phyloP scores from a whole-genome alignment of 2,797 vertebrate species.

The Crenichthys baileyi region DNA sequence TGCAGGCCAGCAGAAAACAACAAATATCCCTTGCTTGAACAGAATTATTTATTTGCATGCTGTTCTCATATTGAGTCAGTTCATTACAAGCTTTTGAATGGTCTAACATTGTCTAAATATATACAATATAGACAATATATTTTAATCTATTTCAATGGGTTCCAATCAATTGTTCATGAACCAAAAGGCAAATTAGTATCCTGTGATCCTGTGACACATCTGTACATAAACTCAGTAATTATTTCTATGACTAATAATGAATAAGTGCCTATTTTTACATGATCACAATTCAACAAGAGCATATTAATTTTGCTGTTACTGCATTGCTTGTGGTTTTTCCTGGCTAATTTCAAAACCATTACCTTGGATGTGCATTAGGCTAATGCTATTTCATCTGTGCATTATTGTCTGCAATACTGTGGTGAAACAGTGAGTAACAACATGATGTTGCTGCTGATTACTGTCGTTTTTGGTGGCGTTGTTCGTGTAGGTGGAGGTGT shows the following conservation, averaged over 20 bases:
- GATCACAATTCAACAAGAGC: slow-evolving; percentile 46
- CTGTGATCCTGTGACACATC: slow-evolving; percentile 16
- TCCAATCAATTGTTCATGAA: not conserved
- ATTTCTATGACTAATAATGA: slow-evolving; percentile 54
- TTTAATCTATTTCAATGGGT: not conserved
- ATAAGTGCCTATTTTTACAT: slow-evolving; percentile 37
- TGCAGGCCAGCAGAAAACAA: not conserved
- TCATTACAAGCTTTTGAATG: not conserved
- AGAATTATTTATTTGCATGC: not conserved
- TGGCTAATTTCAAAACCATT: slow-evolving; percentile 43
- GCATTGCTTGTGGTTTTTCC: slow-evolving; percentile 23
- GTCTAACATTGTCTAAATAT: not conserved
- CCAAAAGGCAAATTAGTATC: slow-evolving; percentile 19
- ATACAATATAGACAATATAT: not conserved
- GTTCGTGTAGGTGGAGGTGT: slow-evolving; percentile 81
- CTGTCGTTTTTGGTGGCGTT: slow-evolving; percentile 71
- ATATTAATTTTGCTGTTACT: slow-evolving; percentile 32
- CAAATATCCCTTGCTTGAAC: not conserved
- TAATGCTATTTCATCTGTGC: slow-evolving; percentile 50
- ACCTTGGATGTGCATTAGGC: slow-evolving; percentile 50
- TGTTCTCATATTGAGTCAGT: not conserved
- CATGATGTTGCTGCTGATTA: slow-evolving; percentile 69
- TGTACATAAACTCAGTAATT: slow-evolving; percentile 48
- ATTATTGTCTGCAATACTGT: slow-evolving; percentile 55
- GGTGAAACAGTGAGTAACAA: slow-evolving; percentile 58